Base-by-base conservation (phyloP, 2,113 vertebrate species). In the Vidua chalybeata region DNA sequence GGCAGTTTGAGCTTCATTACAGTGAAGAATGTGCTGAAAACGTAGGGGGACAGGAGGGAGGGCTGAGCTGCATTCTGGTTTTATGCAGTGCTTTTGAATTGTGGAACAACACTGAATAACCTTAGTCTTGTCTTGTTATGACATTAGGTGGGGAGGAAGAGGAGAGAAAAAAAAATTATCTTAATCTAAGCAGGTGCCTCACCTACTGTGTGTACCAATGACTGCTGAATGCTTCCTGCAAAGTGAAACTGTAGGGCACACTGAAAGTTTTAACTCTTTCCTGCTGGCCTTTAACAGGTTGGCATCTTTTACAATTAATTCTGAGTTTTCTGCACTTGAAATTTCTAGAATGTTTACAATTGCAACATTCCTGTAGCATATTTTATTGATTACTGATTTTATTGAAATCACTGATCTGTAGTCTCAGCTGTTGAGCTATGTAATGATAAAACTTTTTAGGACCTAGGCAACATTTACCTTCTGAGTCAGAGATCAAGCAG, bases 141-240 rank as follows among this genome's bases (percentile, higher is more conserved):
- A 67, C 67, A 28, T 80, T 76, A 55, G 41, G 39, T 2, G 5
- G 15, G 8, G 10, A 7, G 10, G 19, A 37, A 41, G 28, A 51
- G 23, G 33, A 35, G 51, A 66, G n/a, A 30, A 74, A 61, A 92
- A 71, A 33, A 26, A 41, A 3, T 23, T 71, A 45, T 84, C 39
- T 91, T 74, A 63, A 61, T 67, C 43, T 77, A 71, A 87, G 68
- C 67, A 77, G 72, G 51, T 89, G 22, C 68, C 61, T 94, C 72
- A 81, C 64, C 55, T 91, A 11, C 68, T 90, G 20, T 83, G 87
- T 81, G 63, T 85, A 83, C 64, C 82, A 80, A 51, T 80, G 74
- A 15, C 75, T 86, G 52, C 63, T 91, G 87, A 91, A 71, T 93
- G 55, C 72, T 80, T 77, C 82, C 79, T 96, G 82, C 74, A 80